Evolutionary conservation across 2,888 invertebrate genomes (phyloP), one percentile per base, ranked within the genome.

Genomic region (Ceratothoa steindachneri): DNA sequence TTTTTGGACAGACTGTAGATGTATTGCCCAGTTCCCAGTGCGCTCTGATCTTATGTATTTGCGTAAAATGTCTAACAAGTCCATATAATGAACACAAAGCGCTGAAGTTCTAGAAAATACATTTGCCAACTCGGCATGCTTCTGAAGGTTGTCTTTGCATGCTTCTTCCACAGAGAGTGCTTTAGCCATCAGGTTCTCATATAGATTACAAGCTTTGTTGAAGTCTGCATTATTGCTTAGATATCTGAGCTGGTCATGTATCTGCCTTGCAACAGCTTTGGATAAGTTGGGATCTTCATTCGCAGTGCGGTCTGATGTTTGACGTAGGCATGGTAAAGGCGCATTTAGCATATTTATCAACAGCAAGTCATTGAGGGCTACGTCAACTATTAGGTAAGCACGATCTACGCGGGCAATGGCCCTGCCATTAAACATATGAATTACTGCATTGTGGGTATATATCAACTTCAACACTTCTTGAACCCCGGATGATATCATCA

Each of bases 1-100:
- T 67, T 3, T 69, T 51, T 68, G 68, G 30, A 68, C 27, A 7
- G 68, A n/a, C 41, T 68, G 68, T 22, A 68, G 68, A 41, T 68
- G 68, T 41, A 41, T 5, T 7, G 15, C 15, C 68, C 31, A 31
- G 24, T 68, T 41, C 15, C 68, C 30, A 68, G 68, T 68, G 68
- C 51, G 68, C 24, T 68, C 24, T 31, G 41, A 31, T 19, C 41
- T 41, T 28, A 68, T 68, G 24, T 41, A 68, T 31, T 41, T 30
- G 30, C 27, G 19, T 22, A 68, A 19, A 41, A 68, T 68, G 51
- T 30, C n/a, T 9, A 41, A 9, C 15, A 41, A 9, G 41, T 41
- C 41, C 15, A 15, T 41, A 15, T 41, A 41, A 9, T 41, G 41
- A 15, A 41, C 7, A 9, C 41, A 41, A 41, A 41, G 41, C 41